Evolutionary conservation across 2,888 invertebrate species (phyloP).

Genomic region (Cephalotes varians): DNA sequence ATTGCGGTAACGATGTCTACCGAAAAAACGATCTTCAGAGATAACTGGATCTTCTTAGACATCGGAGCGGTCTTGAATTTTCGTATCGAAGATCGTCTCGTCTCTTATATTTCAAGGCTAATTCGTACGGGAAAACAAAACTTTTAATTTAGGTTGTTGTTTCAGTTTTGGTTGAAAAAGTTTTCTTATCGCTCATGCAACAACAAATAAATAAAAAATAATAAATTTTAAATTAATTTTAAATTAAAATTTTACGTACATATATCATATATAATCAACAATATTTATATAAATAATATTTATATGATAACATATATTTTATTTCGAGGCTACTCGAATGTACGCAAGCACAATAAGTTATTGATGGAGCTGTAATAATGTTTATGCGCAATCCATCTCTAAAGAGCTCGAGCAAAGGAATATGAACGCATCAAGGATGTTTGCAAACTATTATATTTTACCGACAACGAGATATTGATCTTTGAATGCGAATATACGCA

Average conservation of each 20-base stretch:
- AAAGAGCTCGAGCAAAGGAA: background rate
- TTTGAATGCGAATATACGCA: constrained; percentile 1
- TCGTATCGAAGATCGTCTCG: constrained; percentile 27
- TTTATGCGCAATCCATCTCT: background rate
- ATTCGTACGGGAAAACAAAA: background rate
- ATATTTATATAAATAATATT: no score
- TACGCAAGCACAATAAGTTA: background rate
- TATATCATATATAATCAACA: background rate
- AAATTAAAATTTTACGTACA: background rate
- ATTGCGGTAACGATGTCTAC: constrained; percentile 39
- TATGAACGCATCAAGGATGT: background rate
- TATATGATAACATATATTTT: background rate
- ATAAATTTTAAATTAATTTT: background rate
- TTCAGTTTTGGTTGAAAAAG: background rate
- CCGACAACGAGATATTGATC: background rate
- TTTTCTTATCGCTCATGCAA: background rate
- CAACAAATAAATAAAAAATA: background rate
- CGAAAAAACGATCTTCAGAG: constrained; percentile 38
- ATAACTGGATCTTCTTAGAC: constrained; percentile 34
- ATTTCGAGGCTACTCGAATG: background rate
- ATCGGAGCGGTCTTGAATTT: constrained; percentile 20
- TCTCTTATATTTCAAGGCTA: constrained; percentile 32
- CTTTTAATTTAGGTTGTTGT: constrained; percentile 12
- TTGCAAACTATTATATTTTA: constrained; percentile 16
- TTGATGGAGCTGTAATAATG: background rate